Evolutionary conservation across 2,888 invertebrate genomes (phyloP), one percentile per base, ranked within the genome.

Genomic region (Eulithis prunata): DNA sequence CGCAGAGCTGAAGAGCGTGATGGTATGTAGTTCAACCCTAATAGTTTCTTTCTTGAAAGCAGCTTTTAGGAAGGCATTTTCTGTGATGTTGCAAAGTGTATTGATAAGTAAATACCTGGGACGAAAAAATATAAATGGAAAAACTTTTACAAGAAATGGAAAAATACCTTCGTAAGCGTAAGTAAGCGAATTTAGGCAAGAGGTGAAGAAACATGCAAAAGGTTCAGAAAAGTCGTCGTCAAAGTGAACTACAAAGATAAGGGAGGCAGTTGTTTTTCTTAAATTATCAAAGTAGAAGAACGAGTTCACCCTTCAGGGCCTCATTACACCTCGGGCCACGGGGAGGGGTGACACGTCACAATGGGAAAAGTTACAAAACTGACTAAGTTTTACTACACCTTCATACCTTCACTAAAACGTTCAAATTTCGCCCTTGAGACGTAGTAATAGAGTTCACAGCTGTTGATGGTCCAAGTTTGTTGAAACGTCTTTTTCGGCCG

Each of bases 281-380:
- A 75, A 80, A 78, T 78, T 75, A 75, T 70, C 71, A 74, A 81
- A 78, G 80, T 79, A 64, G 74, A 75, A 75, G 69, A 76, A 71
- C 68, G 74, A 75, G 69, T 74, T 51, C 73, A 67, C 70, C 76
- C 75, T 75, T 69, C 58, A 71, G 76, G 78, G 80, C 72, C 79
- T 88, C 85, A 88, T 89, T 85, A 86, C 79, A 21, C 54, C 59
- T 57, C 72, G 54, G 64, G 67, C 55, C 21, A 46, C 57, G 7
- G 57, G 47, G 62, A 59, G 38, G 53, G 77, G 80, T 78, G 82
- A 83, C 86, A 84, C 82, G 83, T 83, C 78, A 82, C 87, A 84
- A 87, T 87, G 85, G 81, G 81, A 81, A 88, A 88, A 89, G 85
- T 89, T 89, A 79, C 79, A 82, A 81, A 85, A 88, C 83, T 80